phyloP scores from a whole-genome alignment of 2,113 vertebrate species.

The Psilopsiagon aurifrons region DNA sequence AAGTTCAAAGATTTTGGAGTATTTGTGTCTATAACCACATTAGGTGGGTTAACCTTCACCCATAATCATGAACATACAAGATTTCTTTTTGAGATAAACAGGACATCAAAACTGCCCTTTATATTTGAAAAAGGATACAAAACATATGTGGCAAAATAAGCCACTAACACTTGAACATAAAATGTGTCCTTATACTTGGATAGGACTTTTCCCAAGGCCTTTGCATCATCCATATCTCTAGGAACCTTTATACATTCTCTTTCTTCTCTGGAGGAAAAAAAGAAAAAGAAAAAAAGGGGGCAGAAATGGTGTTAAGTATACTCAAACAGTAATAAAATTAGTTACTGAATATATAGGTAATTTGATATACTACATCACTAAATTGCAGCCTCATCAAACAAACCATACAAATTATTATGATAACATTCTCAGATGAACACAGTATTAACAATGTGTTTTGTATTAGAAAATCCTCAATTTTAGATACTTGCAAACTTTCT shows the following conservation, averaged over 20 bases:
- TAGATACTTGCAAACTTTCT: not conserved
- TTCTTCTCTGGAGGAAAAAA: conserved; percentile 84
- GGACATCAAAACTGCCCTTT: not conserved
- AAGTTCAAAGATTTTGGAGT: not conserved
- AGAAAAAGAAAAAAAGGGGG: not conserved
- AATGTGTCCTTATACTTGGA: conserved; percentile 99
- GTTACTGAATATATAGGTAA: not conserved
- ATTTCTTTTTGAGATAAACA: not conserved
- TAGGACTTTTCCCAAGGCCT: conserved; percentile 95
- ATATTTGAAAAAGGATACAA: conserved; percentile 92
- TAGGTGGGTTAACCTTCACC: not conserved
- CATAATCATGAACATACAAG: not conserved
- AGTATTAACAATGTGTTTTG: not conserved
- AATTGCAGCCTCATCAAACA: not conserved
- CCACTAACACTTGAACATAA: conserved; percentile 95
- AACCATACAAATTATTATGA: not conserved
- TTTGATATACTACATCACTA: not conserved
- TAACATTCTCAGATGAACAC: not conserved
- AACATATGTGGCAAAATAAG: conserved; percentile 95
- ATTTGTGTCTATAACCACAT: not conserved
- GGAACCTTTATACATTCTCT: conserved; percentile 92
- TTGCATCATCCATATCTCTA: conserved; percentile 98
- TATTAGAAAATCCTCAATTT: not conserved
- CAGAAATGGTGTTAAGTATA: not conserved
- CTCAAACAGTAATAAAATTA: not conserved